Conservation (phyloP, 2,797 vertebrate genomes). For the Clarias laeviceps region DNA sequence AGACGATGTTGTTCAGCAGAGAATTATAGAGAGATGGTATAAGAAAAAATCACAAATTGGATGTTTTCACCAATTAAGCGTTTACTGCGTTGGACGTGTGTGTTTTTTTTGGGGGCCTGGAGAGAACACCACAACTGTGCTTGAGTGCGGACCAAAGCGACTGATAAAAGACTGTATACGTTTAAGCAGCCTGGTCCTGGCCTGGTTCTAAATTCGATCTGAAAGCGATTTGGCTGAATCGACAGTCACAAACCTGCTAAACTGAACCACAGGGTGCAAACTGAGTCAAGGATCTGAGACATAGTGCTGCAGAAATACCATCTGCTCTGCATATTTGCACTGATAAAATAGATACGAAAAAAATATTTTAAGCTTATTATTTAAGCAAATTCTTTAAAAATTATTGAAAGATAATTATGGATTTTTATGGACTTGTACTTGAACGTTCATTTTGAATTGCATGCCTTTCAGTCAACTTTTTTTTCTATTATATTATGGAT, state of each 20-base stretch:
- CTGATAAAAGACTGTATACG: not conserved
- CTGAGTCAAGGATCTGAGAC: too few species aligned
- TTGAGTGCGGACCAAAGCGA: not conserved
- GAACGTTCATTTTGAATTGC: not conserved
- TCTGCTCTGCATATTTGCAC: not conserved
- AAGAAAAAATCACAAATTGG: not conserved
- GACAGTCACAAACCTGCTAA: not conserved
- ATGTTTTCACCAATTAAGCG: not conserved
- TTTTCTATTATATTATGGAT: not conserved
- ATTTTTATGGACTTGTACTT: not conserved
- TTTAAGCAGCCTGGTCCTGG: not conserved
- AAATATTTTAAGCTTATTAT: not conserved
- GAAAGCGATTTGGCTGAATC: not conserved
- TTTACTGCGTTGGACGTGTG: not conserved
- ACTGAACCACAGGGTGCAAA: not conserved
- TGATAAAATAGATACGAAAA: too few species aligned
- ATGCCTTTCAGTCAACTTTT: not conserved
- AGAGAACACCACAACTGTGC: not conserved
- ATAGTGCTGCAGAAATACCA: not conserved
- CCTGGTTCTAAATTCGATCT: not conserved
- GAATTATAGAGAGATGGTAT: not conserved
- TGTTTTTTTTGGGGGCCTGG: not conserved
- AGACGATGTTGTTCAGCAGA: not conserved
- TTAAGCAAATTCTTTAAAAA: not conserved
- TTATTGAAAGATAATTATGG: not conserved